phyloP scores from a whole-genome alignment of 92 coral and sea anemone species.

The Palythoa grandiflora region DNA sequence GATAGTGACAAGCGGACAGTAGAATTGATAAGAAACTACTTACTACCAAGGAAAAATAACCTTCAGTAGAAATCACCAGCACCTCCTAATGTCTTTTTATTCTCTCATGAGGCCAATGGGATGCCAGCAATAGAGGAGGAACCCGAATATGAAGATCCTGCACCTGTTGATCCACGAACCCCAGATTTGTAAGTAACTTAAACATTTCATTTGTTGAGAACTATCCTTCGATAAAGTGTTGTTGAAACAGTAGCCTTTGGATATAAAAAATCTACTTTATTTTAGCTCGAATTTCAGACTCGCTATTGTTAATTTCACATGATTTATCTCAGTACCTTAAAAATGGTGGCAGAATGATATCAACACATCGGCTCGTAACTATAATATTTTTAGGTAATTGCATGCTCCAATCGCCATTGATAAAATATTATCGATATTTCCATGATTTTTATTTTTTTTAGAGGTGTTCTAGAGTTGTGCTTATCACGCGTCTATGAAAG shows the following conservation, averaged over 20 bases:
- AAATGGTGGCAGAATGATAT: too few species aligned
- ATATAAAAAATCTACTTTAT: not conserved
- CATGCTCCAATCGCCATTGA: too few species aligned
- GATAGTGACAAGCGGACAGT: too few species aligned
- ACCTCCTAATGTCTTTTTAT: not conserved
- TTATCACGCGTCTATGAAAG: too few species aligned
- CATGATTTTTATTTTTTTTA: too few species aligned
- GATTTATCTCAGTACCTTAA: too few species aligned
- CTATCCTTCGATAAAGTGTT: not conserved
- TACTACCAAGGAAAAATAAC: not conserved
- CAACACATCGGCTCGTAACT: too few species aligned
- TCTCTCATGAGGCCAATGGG: not conserved
- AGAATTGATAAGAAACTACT: too few species aligned
- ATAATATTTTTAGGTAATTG: too few species aligned
- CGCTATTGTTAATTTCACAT: not conserved
- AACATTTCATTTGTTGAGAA: not conserved
- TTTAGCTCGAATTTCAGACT: not conserved
- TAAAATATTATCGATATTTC: too few species aligned
- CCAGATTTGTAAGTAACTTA: slow-evolving; percentile 2
- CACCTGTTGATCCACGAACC: slow-evolving; percentile 23
- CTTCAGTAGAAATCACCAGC: not conserved
- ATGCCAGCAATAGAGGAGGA: slow-evolving; percentile 40
- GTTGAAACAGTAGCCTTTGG: too few species aligned
- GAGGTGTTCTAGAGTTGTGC: too few species aligned
- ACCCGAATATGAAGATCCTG: slow-evolving; percentile 24